Conservation (phyloP, 2,113 vertebrate genomes). For the Mirounga angustirostris region DNA sequence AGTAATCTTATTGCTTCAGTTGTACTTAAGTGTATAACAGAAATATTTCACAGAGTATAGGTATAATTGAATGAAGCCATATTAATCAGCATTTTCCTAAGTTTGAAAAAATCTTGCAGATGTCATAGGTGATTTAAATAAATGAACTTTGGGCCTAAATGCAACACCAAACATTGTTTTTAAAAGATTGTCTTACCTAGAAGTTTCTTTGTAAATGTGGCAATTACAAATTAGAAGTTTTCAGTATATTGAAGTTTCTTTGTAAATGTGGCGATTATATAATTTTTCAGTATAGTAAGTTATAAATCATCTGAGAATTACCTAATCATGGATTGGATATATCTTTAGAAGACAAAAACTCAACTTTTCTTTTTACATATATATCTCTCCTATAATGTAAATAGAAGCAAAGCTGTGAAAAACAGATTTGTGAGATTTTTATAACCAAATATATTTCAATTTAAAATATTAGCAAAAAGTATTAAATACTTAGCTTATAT, state of each 20-base stretch:
- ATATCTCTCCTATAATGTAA: neutral
- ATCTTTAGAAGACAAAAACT: slow-evolving; percentile 36
- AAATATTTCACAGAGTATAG: slow-evolving; percentile 59
- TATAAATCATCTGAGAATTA: slow-evolving; percentile 54
- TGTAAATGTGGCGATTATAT: slow-evolving; percentile 22
- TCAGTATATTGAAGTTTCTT: slow-evolving; percentile 26
- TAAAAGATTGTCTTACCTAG: slow-evolving; percentile 23
- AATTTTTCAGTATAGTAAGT: slow-evolving; percentile 31
- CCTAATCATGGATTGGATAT: slow-evolving; percentile 13
- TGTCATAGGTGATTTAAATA: slow-evolving; percentile 50
- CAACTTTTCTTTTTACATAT: slow-evolving; percentile 48
- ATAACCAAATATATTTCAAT: slow-evolving; percentile 50
- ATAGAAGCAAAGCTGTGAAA: slow-evolving; percentile 53
- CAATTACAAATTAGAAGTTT: slow-evolving; percentile 22
- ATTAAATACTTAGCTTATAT: slow-evolving; percentile 48
- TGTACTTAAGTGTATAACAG: slow-evolving; percentile 64
- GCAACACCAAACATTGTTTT: slow-evolving; percentile 27
- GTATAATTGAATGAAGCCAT: slow-evolving; percentile 58
- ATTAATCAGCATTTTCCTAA: slow-evolving; percentile 42
- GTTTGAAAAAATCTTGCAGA: slow-evolving; percentile 38
- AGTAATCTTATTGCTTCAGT: slow-evolving; percentile 59
- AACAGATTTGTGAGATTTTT: slow-evolving; percentile 64
- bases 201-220: slow-evolving; percentile 57
- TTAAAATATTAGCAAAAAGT: slow-evolving; percentile 42
- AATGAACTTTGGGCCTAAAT: slow-evolving; percentile 26